Evolutionary conservation across 2,113 vertebrate genomes (phyloP).

Genomic region (Zootoca vivipara): DNA sequence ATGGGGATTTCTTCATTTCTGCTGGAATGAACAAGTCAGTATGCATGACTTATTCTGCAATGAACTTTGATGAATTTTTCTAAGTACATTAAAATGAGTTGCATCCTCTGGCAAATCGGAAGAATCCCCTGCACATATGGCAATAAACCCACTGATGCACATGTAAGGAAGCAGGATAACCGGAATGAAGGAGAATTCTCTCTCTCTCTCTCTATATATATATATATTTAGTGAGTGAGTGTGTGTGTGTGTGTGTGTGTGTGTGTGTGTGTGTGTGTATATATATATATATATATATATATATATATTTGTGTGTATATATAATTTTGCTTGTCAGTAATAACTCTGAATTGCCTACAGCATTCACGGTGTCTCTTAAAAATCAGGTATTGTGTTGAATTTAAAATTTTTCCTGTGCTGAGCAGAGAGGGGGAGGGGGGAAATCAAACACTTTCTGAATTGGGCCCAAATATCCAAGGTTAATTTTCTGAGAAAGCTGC

Average conservation of each 20-base stretch:
- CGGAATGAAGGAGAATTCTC: constrained; percentile 77
- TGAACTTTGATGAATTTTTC: constrained; percentile 85
- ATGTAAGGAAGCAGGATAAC: constrained; percentile 73
- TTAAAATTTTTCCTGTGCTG: constrained; percentile 84
- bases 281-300: constrained; percentile 68
- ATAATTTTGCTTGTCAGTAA: constrained; percentile 79
- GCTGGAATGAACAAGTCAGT: constrained; percentile 80
- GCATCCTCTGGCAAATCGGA: constrained; percentile 74
- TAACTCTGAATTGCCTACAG: constrained; percentile 84
- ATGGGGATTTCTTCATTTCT: constrained; percentile 82
- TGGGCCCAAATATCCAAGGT: constrained; percentile 99
- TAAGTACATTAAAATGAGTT: constrained; percentile 82
- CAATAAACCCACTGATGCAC: constrained; percentile 75
- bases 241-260: too few species aligned
- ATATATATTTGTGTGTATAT: constrained; percentile 65
- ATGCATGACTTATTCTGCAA: constrained; percentile 79
- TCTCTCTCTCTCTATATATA: constrained; percentile 64
- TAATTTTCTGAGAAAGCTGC: constrained; percentile 99
- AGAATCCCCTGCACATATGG: constrained; percentile 58
- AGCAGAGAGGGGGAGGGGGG: constrained; percentile 76
- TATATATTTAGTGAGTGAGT: too few species aligned
- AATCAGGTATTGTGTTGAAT: constrained; percentile 85
- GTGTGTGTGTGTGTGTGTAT: too few species aligned
- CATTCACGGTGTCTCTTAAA: constrained; percentile 79
- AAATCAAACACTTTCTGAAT: constrained; percentile 98